Percentiles rank a stretch among this genome's conserved stretches.
phyloP scores from a whole-genome alignment of 2,797 vertebrate species.

The Acipenser oxyrinchus region DNA sequence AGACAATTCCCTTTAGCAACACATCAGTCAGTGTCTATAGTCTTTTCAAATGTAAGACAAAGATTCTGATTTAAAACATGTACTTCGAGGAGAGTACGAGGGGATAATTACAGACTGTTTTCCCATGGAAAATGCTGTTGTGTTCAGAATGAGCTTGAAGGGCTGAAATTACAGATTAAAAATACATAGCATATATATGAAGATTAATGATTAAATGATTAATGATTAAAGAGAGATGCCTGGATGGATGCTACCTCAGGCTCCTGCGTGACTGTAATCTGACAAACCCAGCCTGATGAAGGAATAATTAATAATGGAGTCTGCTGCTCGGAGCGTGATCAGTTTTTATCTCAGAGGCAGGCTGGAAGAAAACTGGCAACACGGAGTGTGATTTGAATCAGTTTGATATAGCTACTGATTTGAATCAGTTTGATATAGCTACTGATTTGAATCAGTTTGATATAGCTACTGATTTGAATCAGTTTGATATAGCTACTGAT shows the following conservation, averaged over 20 bases:
- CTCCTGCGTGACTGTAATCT: constrained; percentile 1
- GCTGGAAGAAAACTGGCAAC: neutral
- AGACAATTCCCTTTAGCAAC: constrained; percentile 4
- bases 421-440: neutral
- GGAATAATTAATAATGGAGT: constrained; percentile 13
- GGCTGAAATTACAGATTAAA: constrained; percentile 36
- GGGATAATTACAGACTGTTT: constrained; percentile 1
- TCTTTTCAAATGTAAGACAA: neutral
- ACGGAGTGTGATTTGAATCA: neutral
- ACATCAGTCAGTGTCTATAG: constrained; percentile 5
- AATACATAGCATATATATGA: constrained; percentile 25
- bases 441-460: neutral
- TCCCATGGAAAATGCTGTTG: constrained; percentile 9
- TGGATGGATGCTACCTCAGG: neutral
- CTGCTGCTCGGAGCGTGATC: constrained; percentile 1
- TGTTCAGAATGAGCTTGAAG: constrained; percentile 9
- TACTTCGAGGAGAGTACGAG: constrained; percentile 9
- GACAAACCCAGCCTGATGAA: constrained; percentile 4
- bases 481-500: neutral
- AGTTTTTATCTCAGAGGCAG: constrained; percentile 5
- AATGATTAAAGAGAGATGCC: constrained; percentile 32
- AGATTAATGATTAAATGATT: constrained; percentile 46
- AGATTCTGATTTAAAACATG: constrained; percentile 11
- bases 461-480: neutral
- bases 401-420: neutral